A percentile compares a stretch with the other conserved stretches of the same genome.
These are phyloP conservation scores for Tachysurus vachellii DNA, from an alignment of 2,113 vertebrate genomes.

Conservation along the genomic window DNA sequence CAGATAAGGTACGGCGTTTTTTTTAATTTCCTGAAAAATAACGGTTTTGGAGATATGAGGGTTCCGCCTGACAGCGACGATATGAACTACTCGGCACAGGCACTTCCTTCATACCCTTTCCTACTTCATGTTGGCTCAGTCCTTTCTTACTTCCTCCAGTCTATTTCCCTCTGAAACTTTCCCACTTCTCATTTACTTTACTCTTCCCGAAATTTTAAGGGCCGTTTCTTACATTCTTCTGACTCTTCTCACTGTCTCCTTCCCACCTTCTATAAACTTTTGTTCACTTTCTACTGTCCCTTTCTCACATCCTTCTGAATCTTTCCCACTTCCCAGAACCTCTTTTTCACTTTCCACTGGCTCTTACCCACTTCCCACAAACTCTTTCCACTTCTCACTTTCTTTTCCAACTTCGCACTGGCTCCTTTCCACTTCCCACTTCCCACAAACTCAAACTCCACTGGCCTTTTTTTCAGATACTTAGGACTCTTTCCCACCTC, in stretches of 20 bases:
- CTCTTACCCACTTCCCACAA: not conserved
- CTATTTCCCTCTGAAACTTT: not conserved
- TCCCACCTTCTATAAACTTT: not conserved
- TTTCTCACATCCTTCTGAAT: no score
- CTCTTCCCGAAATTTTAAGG: no score
- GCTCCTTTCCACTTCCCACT: not conserved
- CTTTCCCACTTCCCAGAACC: no score
- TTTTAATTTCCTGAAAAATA: no score
- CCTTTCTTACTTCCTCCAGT: not conserved
- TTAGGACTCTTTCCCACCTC: not conserved
- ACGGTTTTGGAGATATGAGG: no score
- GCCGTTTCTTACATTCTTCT: no score
- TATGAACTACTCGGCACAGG: no score
- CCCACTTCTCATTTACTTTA: not conserved
- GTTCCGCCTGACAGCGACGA: no score
- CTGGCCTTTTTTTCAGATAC: not conserved
- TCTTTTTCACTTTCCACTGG: no score
- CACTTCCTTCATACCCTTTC: no score
- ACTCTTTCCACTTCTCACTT: not conserved
- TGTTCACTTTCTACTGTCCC: not conserved
- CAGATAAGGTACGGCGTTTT: no score
- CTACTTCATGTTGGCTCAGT: no score
- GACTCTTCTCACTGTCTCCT: not conserved
- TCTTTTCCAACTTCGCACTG: not conserved
- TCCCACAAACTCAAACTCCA: not conserved